These are phyloP conservation scores for Drosophila kurseongensis DNA, from an alignment of 1,140 invertebrate genomes.

Conservation along the genomic window DNA sequence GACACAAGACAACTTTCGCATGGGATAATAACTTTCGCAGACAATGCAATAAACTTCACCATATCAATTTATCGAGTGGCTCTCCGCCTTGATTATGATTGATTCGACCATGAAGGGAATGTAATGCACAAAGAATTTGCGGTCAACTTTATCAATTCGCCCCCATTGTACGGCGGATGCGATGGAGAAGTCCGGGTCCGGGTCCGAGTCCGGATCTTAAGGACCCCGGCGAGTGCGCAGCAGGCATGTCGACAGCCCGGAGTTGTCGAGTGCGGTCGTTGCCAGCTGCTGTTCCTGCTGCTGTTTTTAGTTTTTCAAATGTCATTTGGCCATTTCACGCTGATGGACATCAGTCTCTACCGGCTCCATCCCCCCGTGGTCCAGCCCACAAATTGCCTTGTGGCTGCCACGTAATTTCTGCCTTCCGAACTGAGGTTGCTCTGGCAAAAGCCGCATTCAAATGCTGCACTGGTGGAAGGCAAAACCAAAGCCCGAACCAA, in stretches of 20 bases:
- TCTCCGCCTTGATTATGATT: conserved; percentile 61
- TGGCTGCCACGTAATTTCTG: conserved; percentile 50
- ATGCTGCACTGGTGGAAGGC: conserved; percentile 30
- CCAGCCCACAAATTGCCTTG: conserved; percentile 33
- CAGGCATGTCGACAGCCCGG: conserved; percentile 13
- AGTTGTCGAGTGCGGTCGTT: conserved; percentile 38
- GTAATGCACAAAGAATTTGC: conserved; percentile 59
- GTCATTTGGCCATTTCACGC: conserved; percentile 76
- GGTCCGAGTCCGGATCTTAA: background rate
- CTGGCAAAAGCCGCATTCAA: conserved; percentile 19
- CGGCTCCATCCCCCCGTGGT: background rate
- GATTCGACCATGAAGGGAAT: conserved; percentile 51
- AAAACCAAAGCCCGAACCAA: background rate
- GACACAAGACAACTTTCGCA: conserved; percentile 6
- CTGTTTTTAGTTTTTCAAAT: conserved; percentile 79
- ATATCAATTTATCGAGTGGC: conserved; percentile 39
- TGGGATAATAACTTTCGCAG: conserved; percentile 29
- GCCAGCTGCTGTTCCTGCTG: conserved; percentile 55
- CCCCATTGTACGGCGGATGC: conserved; percentile 37
- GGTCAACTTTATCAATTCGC: conserved; percentile 59
- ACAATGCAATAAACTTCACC: conserved; percentile 48
- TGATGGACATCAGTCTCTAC: conserved; percentile 62
- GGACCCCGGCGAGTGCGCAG: conserved; percentile 33
- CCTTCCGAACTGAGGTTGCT: conserved; percentile 22
- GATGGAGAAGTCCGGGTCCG: conserved; percentile 3